Conservation (phyloP, 2,888 invertebrate species). For the Tetranychus piercei region DNA sequence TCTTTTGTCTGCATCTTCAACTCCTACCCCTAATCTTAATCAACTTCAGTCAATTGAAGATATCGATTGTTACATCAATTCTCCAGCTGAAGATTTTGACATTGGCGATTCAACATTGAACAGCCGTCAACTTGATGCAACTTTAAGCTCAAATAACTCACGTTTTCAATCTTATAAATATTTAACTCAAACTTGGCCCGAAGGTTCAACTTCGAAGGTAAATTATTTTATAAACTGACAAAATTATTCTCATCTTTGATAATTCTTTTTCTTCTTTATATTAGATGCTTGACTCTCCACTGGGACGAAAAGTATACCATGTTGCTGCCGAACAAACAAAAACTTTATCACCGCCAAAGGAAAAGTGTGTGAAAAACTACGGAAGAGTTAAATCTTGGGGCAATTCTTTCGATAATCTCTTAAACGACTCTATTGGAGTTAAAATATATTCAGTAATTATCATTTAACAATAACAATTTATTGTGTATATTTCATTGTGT, state of each 20-base stretch:
- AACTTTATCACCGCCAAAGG: background rate
- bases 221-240: too few relatives aligned
- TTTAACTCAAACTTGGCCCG: background rate
- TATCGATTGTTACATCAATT: background rate
- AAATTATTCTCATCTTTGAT: background rate
- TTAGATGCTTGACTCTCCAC: background rate
- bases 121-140: background rate
- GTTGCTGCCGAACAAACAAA: background rate
- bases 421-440: constrained; percentile 3
- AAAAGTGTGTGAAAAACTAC: constrained; percentile 5
- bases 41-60: background rate
- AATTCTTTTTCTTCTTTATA: background rate
- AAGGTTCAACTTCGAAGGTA: too few relatives aligned
- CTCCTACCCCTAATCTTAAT: background rate
- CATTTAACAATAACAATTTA: background rate
- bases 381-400: constrained; percentile 5
- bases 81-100: background rate
- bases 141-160: too few relatives aligned
- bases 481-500: background rate
- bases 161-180: background rate
- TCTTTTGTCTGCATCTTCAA: background rate
- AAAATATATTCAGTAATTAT: background rate
- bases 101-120: background rate
- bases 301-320: background rate
- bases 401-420: background rate